A percentile compares a stretch with the other conserved stretches of the same genome.
Conservation (phyloP, 2,797 vertebrate genomes). For the Sebastes reedi region DNA sequence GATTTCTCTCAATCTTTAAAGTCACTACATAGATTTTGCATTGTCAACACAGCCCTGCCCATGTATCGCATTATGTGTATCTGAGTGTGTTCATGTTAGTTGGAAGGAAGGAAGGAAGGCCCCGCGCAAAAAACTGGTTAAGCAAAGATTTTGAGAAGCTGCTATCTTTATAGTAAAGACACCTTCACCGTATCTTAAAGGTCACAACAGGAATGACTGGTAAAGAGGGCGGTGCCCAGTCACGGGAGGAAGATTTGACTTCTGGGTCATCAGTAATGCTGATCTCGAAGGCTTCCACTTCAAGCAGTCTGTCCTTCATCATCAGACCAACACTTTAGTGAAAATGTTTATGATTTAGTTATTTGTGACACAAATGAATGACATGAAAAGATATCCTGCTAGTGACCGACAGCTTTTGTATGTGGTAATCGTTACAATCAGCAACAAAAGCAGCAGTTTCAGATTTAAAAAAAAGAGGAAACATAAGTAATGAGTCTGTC, state of each 20-base stretch:
- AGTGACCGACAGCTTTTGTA: neutral
- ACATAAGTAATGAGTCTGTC: neutral
- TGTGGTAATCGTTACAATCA: neutral
- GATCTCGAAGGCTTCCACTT: conserved; percentile 24
- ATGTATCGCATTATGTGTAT: neutral
- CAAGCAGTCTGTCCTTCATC: conserved; percentile 14
- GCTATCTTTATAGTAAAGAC: neutral
- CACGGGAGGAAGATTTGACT: conserved; percentile 2
- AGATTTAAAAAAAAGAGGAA: neutral
- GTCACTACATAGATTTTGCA: neutral
- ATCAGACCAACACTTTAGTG: conserved; percentile 21
- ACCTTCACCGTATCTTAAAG: neutral
- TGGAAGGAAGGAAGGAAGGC: neutral
- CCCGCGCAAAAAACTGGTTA: conserved; percentile 37
- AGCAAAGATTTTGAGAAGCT: conserved; percentile 12
- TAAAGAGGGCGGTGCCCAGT: neutral
- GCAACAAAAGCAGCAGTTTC: neutral
- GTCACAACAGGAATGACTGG: neutral
- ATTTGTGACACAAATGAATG: neutral
- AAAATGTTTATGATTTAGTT: neutral
- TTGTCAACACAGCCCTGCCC: conserved; percentile 7
- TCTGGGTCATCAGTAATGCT: neutral
- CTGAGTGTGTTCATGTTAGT: neutral
- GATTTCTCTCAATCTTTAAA: neutral
- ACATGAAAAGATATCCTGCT: neutral